Percentiles rank a stretch among this genome's conserved stretches.
phyloP scores from a whole-genome alignment of 2,113 vertebrate genomes.

The Pygoscelis antarcticus region DNA sequence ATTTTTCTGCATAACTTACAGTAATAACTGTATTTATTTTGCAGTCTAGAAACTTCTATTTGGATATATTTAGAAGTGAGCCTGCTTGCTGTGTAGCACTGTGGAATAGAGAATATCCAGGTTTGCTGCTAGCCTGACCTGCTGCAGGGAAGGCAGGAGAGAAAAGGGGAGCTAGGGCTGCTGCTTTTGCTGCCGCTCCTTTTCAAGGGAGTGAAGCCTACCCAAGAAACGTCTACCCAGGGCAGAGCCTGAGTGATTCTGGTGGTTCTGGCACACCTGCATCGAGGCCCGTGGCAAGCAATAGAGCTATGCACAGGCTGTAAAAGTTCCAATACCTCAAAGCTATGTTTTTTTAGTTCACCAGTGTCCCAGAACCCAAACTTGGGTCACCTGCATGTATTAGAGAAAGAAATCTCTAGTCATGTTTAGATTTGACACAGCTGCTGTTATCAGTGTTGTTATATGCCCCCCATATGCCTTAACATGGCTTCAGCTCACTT shows the following conservation, averaged over 20 bases:
- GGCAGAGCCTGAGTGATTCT: not conserved
- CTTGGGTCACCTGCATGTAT: not conserved
- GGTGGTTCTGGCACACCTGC: not conserved
- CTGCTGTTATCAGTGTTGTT: not conserved
- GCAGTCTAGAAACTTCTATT: not conserved
- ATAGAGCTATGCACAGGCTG: not conserved
- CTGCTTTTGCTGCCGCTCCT: not conserved
- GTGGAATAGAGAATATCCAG: not conserved
- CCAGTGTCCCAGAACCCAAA: not conserved
- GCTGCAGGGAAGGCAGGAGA: not conserved
- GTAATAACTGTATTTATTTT: not conserved
- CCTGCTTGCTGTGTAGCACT: not conserved
- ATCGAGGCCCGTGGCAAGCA: not conserved
- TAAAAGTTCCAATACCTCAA: constrained; percentile 30
- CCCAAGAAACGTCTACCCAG: not conserved
- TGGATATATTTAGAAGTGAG: not conserved
- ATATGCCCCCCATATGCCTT: not conserved
- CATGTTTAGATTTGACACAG: not conserved
- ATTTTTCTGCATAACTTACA: not conserved
- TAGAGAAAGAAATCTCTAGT: not conserved
- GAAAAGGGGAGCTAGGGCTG: not conserved
- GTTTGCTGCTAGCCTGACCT: not conserved
- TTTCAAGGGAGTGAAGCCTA: not conserved
- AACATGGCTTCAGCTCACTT: not conserved
- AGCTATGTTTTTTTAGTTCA: not conserved